phyloP scores from a whole-genome alignment of 2,113 vertebrate species.

The Gallinago paraguaiae region DNA sequence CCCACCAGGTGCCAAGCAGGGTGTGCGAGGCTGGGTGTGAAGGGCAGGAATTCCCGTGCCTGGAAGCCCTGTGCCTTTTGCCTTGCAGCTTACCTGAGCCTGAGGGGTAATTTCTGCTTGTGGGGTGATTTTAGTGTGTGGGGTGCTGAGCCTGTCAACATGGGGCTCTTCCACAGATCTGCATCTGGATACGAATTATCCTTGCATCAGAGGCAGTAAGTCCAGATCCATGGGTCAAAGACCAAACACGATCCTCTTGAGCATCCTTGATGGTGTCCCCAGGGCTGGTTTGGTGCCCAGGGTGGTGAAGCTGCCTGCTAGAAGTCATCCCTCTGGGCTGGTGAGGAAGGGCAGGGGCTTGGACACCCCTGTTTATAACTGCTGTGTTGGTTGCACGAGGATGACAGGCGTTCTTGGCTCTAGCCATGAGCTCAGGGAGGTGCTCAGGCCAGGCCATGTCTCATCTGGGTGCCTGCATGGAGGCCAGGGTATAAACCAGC shows the following conservation, averaged over 20 bases:
- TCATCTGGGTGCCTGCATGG: not conserved
- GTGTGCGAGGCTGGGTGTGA: not conserved
- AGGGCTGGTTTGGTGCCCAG: not conserved
- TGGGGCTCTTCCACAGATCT: not conserved
- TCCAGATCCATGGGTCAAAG: not conserved
- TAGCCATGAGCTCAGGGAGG: not conserved
- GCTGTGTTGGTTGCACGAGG: not conserved
- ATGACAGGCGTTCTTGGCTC: not conserved
- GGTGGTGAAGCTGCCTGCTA: not conserved
- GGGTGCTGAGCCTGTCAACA: not conserved
- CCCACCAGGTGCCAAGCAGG: not conserved
- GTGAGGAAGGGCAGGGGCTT: not conserved
- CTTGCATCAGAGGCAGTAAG: not conserved
- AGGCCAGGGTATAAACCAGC: not conserved
- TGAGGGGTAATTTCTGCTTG: not conserved
- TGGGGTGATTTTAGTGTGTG: accelerated
- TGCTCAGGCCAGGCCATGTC: not conserved
- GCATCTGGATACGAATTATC: accelerated
- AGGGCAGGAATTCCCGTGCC: not conserved
- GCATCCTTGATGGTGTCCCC: not conserved
- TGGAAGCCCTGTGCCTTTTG: not conserved
- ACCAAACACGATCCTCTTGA: not conserved
- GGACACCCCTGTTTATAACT: accelerated
- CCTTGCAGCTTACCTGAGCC: not conserved
- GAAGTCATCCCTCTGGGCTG: not conserved